Evolutionary conservation across 1,140 invertebrate species (phyloP).

Genomic region (Cyclina sinensis): DNA sequence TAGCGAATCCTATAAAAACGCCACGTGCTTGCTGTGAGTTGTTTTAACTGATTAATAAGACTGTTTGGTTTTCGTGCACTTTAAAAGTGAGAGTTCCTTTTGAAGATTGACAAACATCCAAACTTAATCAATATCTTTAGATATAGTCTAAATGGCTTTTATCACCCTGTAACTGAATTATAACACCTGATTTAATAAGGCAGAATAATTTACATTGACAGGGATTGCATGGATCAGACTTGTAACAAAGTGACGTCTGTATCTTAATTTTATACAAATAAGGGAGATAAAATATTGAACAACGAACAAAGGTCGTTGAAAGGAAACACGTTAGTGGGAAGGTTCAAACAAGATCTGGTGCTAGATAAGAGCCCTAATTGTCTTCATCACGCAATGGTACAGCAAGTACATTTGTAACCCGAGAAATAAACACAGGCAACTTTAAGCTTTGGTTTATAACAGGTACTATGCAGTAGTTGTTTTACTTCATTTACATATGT

Average conservation of each 20-base stretch:
- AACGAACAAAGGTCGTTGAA: neutral
- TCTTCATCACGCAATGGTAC: no score
- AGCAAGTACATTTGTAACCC: no score
- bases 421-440: no score
- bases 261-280: constrained; percentile 26
- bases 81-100: neutral
- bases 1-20: no score
- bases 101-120: neutral
- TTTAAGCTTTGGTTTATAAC: no score
- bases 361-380: no score
- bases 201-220: neutral
- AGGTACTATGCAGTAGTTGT: no score
- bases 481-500: no score
- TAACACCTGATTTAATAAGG: neutral
- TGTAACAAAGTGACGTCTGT: neutral
- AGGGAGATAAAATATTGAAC: neutral
- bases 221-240: neutral
- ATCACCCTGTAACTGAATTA: neutral
- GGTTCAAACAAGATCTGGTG: no score
- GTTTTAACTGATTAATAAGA: no score
- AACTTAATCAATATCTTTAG: neutral
- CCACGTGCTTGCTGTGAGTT: no score
- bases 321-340: no score
- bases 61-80: neutral
- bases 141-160: neutral